Evolutionary conservation across 30 jellyfish, hydroid and myxozoan species (phyloP).

Genomic region (Cassiopea xamachana): DNA sequence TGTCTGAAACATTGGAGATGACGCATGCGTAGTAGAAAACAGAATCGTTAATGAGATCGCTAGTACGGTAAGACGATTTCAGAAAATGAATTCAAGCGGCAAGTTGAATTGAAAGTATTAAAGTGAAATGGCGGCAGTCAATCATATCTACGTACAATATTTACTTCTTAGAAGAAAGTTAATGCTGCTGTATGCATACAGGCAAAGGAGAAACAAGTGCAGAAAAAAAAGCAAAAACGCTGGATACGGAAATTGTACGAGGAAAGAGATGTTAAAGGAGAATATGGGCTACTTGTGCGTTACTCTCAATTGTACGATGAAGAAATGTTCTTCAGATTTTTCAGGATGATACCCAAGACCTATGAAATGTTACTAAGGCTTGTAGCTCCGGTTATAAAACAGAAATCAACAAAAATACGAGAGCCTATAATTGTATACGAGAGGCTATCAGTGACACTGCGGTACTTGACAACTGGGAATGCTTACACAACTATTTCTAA

Average conservation of each 20-base stretch:
- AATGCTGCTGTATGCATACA: not conserved
- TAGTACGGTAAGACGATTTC: too few species aligned
- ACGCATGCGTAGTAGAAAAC: not conserved
- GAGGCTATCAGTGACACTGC: constrained; percentile 58
- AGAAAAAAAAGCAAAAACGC: not conserved
- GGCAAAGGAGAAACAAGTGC: not conserved
- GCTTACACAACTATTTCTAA: constrained; percentile 75
- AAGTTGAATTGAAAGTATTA: not conserved
- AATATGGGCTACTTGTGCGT: constrained; percentile 30
- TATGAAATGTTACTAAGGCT: constrained; percentile 27
- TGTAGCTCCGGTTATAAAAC: constrained; percentile 12
- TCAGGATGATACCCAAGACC: constrained; percentile 54
- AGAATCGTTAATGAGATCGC: not conserved
- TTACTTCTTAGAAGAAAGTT: not conserved
- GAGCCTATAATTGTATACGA: constrained; percentile 44
- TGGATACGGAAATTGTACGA: constrained; percentile 16
- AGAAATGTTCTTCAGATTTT: constrained; percentile 40
- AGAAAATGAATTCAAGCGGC: not conserved
- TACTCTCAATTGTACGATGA: constrained; percentile 44
- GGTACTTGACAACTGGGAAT: constrained; percentile 77
- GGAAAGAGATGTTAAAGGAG: constrained; percentile 42
- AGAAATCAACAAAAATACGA: constrained; percentile 36
- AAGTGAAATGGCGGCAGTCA: not conserved
- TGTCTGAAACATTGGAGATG: not conserved
- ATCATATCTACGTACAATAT: not conserved